Evolutionary conservation across 2,113 vertebrate species (phyloP), one percentile per base, ranked within the genome.

Genomic region (Martes martes): DNA sequence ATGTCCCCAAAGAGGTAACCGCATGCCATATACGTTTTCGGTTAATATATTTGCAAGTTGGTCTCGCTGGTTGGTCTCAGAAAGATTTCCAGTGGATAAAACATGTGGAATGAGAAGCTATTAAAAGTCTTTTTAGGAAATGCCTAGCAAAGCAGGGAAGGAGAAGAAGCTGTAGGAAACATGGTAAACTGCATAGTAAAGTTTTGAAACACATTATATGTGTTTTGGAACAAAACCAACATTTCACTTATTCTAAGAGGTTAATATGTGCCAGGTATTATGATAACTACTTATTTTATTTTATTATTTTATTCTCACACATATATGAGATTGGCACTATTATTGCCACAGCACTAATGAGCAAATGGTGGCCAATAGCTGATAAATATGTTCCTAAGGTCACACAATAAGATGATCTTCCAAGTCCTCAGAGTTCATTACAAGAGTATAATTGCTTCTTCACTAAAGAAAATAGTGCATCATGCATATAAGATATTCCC

Each of bases 31-130:
- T 65, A 95, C 78, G 81, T 89, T 95, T 96, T 85, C 0, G 39
- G 76, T 96, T 92, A 73, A 65, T 93, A 55, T 92, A 97, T 89
- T 96, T 96, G 52, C 65, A 96, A 88, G 8, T 96, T 94, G 89
- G 47, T 93, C 33, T 84, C 79, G 84, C 18, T 71, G 76, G 57
- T 80, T 73, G 59, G 79, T 96, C 24, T 94, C 67, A 91, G 84
- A 96, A 93, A n/a, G 23, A 31, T 96, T 87, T 52, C 92, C 82
- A 96, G 36, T 55, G 57, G 91, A 28, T 91, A 94, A 93, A 93
- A 79, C 59, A 89, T 26, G 50, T 78, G 10, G 55, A 76, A 76
- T 74, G 52, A 95, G 21, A 94, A 90, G n/a, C 18, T 97, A 0
- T 71, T 57, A 93, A 89, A 89, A 45, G 14, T 36, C 42, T 28